Evolutionary conservation across 2,888 invertebrate genomes (phyloP).

Genomic region (Ethmia dodecea): DNA sequence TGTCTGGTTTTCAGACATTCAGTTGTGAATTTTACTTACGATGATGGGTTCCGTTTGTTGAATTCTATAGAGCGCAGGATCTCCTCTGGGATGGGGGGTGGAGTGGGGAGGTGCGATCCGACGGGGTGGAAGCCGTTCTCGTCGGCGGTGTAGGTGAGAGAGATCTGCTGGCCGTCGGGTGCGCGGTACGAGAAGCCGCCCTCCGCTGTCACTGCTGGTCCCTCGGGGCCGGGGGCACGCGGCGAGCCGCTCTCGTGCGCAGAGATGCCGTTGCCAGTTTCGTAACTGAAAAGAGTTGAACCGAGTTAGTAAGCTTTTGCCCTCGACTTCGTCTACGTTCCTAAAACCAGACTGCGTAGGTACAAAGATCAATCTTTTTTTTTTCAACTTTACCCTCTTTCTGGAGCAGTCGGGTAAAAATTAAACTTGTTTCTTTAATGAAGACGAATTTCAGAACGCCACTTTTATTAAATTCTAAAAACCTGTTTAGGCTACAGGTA

Average conservation of each 20-base stretch:
- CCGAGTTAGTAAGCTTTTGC: no score
- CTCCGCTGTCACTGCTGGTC: conserved; percentile 77
- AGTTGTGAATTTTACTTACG: conserved; percentile 43
- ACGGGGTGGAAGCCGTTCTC: conserved; percentile 84
- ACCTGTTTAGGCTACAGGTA: no score
- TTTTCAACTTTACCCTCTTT: no score
- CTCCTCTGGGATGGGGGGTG: conserved; percentile 71
- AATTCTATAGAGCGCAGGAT: conserved; percentile 74
- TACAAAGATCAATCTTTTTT: no score
- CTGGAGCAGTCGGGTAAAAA: no score
- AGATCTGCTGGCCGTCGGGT: conserved; percentile 81
- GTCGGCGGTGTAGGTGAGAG: conserved; percentile 82
- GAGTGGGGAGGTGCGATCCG: conserved; percentile 79
- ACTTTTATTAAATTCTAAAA: no score
- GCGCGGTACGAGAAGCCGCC: conserved; percentile 82
- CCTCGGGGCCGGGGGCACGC: conserved; percentile 73
- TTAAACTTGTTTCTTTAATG: no score
- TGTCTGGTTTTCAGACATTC: no score
- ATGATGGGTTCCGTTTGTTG: conserved; percentile 62
- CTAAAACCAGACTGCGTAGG: no score
- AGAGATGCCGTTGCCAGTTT: conserved; percentile 82
- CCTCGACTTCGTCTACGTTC: no score
- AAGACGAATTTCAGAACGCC: no score
- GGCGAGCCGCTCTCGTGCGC: conserved; percentile 78
- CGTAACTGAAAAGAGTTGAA: no score